Conservation (phyloP, 2,113 vertebrate species). For the Furnarius figulus region DNA sequence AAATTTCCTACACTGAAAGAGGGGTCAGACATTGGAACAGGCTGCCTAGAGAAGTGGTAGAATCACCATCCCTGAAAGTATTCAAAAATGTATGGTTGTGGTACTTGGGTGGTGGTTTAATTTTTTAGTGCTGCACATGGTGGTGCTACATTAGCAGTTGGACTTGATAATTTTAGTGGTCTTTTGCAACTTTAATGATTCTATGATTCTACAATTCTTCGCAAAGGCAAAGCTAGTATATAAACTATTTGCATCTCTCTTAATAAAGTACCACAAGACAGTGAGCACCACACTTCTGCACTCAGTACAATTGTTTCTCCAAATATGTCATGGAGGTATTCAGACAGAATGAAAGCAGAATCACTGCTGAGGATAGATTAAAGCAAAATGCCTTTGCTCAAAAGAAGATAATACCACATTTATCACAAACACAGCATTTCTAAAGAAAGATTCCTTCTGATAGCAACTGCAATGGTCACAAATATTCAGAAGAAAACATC, state of each 20-base stretch:
- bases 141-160: not conserved
- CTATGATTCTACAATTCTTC: not conserved
- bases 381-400: not conserved
- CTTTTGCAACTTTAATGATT: not conserved
- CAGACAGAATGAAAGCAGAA: not conserved
- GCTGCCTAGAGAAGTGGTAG: not conserved
- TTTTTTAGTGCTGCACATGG: rapidly evolving
- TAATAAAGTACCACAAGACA: not conserved
- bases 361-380: not conserved
- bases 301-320: not conserved
- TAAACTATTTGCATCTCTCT: not conserved
- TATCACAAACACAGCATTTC: not conserved
- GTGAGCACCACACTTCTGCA: not conserved
- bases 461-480: not conserved
- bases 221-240: not conserved
- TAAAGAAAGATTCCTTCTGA: not conserved
- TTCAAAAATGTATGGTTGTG: not conserved
- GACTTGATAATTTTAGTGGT: not conserved
- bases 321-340: not conserved
- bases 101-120: not conserved
- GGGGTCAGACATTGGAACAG: not conserved
- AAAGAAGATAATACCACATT: not conserved
- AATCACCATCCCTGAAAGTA: not conserved
- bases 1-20: not conserved
- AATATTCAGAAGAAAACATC: not conserved